Evolutionary conservation across 1,140 invertebrate genomes (phyloP).

Genomic region (Pachyrhynchus sulphureomaculatus): DNA sequence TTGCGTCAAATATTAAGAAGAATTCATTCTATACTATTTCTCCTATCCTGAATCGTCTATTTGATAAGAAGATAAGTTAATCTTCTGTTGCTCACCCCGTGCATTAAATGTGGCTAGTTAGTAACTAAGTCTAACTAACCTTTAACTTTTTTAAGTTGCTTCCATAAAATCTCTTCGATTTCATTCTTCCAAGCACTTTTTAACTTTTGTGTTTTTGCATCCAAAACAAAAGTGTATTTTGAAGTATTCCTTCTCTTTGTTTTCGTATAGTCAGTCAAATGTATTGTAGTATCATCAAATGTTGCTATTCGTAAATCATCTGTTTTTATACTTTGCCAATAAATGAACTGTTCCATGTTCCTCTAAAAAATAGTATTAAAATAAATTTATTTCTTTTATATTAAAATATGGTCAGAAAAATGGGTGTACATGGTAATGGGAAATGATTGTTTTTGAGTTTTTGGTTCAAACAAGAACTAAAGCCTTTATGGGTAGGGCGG

Average conservation of each 20-base stretch:
- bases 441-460: neutral
- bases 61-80: too few relatives aligned
- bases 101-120: too few relatives aligned
- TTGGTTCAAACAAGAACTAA: too few relatives aligned
- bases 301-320: constrained; percentile 40
- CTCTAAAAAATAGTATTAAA: constrained; percentile 30
- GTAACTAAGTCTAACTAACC: constrained; percentile 17
- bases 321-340: constrained; percentile 38
- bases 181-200: constrained; percentile 37
- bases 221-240: constrained; percentile 36
- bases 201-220: constrained; percentile 39
- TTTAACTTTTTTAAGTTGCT: constrained; percentile 40
- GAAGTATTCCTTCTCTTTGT: constrained; percentile 32
- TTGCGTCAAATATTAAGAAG: too few relatives aligned
- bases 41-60: too few relatives aligned
- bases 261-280: constrained; percentile 39
- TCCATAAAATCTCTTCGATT: constrained; percentile 42
- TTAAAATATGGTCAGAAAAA: neutral
- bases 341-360: constrained; percentile 36
- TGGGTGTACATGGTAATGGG: neutral
- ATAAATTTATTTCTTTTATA: neutral
- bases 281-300: constrained; percentile 36
- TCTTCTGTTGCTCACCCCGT: too few relatives aligned
- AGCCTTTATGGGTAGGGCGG: too few relatives aligned
- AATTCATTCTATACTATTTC: too few relatives aligned